phyloP scores from a whole-genome alignment of 2,888 invertebrate genomes.

The Terebella lapidaria region DNA sequence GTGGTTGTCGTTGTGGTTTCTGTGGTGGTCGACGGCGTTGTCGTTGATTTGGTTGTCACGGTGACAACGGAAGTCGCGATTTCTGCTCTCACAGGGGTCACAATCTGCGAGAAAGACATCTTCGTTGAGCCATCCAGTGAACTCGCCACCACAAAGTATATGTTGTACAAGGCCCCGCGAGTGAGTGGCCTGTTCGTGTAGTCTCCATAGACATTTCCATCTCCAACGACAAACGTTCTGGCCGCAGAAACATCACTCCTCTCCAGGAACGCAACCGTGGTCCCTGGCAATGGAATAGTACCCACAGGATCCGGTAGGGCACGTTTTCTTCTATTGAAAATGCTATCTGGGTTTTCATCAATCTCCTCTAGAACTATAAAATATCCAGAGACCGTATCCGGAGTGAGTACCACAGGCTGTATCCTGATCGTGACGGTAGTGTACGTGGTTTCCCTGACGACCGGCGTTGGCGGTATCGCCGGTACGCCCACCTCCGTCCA shows the following conservation, averaged over 20 bases:
- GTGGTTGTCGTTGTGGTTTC: background rate
- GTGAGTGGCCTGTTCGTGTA: conserved; percentile 73
- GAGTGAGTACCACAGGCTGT: conserved; percentile 66
- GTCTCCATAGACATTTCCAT: conserved; percentile 67
- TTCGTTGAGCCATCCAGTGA: conserved; percentile 64
- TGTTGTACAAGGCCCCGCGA: conserved; percentile 60
- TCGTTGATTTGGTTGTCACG: background rate
- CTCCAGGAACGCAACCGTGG: conserved; percentile 63
- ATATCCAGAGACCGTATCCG: conserved; percentile 72
- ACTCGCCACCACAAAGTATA: conserved; percentile 70
- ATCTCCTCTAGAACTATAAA: conserved; percentile 68
- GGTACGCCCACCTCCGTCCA: conserved; percentile 72
- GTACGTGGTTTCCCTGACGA: conserved; percentile 62
- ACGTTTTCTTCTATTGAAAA: conserved; percentile 8
- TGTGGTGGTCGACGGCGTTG: background rate
- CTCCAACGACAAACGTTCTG: conserved; percentile 70
- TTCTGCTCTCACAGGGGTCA: conserved; percentile 15
- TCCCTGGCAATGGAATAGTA: conserved; percentile 62
- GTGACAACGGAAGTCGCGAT: background rate
- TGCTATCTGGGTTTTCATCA: background rate
- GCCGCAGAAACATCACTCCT: conserved; percentile 56
- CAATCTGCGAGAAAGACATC: conserved; percentile 25
- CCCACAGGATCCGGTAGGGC: conserved; percentile 51
- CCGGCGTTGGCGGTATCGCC: conserved; percentile 64
- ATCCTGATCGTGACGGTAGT: conserved; percentile 66